phyloP scores from a whole-genome alignment of 2,888 invertebrate species.

The Drosophila borborema region DNA sequence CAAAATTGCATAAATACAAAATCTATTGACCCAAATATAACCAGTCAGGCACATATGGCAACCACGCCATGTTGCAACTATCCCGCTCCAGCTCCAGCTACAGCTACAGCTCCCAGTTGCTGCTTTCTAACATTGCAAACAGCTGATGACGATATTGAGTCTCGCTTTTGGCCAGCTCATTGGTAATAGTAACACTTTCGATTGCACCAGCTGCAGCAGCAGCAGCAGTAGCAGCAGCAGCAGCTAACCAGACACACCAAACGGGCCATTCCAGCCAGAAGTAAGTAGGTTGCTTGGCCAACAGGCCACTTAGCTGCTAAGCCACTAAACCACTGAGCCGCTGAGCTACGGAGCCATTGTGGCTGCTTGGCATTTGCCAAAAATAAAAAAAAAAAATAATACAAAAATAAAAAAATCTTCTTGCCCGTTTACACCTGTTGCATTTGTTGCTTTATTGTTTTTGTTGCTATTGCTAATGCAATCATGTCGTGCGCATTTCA shows the following conservation, averaged over 20 bases:
- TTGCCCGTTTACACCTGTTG: slow-evolving; percentile 56
- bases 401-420: slow-evolving; percentile 60
- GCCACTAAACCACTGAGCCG: slow-evolving; percentile 47
- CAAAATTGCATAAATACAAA: slow-evolving; percentile 74
- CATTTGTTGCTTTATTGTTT: slow-evolving; percentile 14
- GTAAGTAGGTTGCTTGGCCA: slow-evolving; percentile 77
- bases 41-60: slow-evolving; percentile 75
- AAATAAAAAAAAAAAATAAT: slow-evolving; percentile 43
- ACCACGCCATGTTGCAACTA: slow-evolving; percentile 59
- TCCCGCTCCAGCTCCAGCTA: slow-evolving; percentile 33
- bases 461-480: slow-evolving; percentile 35
- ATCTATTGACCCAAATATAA: slow-evolving; percentile 78
- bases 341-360: slow-evolving; percentile 21
- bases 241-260: slow-evolving; percentile 43
- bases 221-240: slow-evolving; percentile 11
- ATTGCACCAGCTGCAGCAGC: slow-evolving; percentile 52
- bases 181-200: slow-evolving; percentile 77
- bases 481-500: slow-evolving; percentile 44
- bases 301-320: slow-evolving; percentile 59
- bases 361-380: slow-evolving; percentile 73
- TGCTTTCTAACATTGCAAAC: slow-evolving; percentile 62
- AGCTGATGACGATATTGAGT: slow-evolving; percentile 67
- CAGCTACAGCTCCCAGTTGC: slow-evolving; percentile 32
- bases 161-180: slow-evolving; percentile 57
- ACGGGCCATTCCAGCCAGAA: slow-evolving; percentile 60